phyloP scores from a whole-genome alignment of 2,113 vertebrate species.

The Stercorarius parasiticus region DNA sequence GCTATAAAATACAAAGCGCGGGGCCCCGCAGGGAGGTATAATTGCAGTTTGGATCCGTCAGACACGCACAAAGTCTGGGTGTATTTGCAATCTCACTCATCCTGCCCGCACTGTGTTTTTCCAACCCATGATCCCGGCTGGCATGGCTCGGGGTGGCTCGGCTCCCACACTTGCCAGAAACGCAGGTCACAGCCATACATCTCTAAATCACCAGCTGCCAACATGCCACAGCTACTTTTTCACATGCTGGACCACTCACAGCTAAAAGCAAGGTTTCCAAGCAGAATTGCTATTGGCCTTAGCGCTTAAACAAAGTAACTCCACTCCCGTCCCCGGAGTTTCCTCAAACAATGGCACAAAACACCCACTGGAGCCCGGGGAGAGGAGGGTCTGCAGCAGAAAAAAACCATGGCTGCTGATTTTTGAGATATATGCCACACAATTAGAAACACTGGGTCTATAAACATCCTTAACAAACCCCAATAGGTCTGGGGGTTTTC shows the following conservation, averaged over 20 bases:
- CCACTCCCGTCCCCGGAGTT: neutral
- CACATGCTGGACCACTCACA: neutral
- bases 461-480: conserved; percentile 20
- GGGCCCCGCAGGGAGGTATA: neutral
- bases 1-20: neutral
- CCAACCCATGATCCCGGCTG: neutral
- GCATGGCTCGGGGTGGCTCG: neutral
- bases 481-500: neutral
- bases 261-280: conserved; percentile 14
- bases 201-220: conserved; percentile 16
- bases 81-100: neutral
- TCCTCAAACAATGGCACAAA: conserved; percentile 37
- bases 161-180: conserved; percentile 9
- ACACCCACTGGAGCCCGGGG: neutral
- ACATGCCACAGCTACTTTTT: neutral
- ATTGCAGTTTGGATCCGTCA: neutral
- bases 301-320: neutral
- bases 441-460: neutral
- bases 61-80: neutral
- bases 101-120: neutral
- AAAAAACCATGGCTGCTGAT: neutral
- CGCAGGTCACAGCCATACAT: neutral
- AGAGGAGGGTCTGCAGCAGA: neutral
- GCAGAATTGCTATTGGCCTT: neutral
- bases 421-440: neutral